phyloP scores from a whole-genome alignment of 2,113 vertebrate genomes.

The Rousettus leschenaultii region DNA sequence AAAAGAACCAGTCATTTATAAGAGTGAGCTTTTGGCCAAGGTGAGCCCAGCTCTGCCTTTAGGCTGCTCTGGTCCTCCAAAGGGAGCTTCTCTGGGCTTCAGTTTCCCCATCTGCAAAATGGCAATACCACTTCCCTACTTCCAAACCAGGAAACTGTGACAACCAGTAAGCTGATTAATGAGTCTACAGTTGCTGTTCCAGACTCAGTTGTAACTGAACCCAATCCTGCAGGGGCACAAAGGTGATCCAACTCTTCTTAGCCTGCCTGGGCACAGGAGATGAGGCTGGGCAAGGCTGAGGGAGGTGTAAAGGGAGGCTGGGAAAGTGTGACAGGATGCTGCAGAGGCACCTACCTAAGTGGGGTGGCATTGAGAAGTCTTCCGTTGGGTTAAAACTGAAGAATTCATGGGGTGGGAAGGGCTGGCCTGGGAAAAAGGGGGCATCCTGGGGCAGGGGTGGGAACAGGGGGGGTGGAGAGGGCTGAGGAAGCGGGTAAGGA shows the following conservation, averaged over 20 bases:
- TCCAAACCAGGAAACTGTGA: background rate
- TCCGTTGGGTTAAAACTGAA: constrained; percentile 53
- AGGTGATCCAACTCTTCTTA: background rate
- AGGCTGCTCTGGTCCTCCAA: background rate
- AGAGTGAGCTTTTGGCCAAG: background rate
- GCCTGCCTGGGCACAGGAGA: background rate
- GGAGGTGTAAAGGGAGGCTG: background rate
- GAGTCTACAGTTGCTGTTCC: background rate
- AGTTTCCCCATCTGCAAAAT: background rate
- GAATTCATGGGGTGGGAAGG: constrained; percentile 62
- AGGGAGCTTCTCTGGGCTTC: background rate
- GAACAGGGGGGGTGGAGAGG: constrained; percentile 53
- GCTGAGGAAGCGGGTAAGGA: constrained; percentile 52
- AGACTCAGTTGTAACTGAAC: background rate
- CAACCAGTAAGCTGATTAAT: background rate
- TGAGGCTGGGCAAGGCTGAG: background rate
- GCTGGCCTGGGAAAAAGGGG: constrained; percentile 60
- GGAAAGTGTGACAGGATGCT: background rate
- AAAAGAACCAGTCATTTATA: constrained; percentile 62
- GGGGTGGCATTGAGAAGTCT: constrained; percentile 56
- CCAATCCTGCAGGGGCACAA: background rate
- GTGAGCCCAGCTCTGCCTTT: background rate
- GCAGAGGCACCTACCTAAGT: constrained; percentile 58
- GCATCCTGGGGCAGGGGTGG: constrained; percentile 61
- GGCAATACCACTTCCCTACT: background rate